Conservation (phyloP, 2,113 vertebrate genomes). For the Lanius collurio region DNA sequence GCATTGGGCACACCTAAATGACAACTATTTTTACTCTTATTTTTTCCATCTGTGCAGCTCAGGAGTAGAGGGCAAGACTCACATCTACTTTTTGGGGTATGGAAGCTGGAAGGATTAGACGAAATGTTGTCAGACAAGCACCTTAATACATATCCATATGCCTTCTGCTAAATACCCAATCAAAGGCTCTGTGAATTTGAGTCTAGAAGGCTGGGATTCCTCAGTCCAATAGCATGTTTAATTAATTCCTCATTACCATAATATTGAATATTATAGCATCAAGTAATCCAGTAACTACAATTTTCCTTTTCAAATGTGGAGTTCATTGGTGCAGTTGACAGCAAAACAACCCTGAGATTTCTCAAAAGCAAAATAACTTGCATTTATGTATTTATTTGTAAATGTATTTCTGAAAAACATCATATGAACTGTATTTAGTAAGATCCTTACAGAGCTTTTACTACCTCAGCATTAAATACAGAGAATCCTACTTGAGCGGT, state of each 20-base stretch:
- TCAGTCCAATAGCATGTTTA: not conserved
- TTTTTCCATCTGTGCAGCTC: not conserved
- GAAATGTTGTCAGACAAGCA: not conserved
- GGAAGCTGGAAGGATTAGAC: not conserved
- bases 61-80: not conserved
- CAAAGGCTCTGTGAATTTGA: not conserved
- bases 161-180: not conserved
- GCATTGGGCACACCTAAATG: not conserved
- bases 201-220: not conserved
- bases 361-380: not conserved
- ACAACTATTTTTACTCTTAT: not conserved
- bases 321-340: not conserved
- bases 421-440: not conserved
- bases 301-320: not conserved
- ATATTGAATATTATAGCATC: not conserved
- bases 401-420: not conserved
- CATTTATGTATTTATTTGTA: not conserved
- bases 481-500: not conserved
- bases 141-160: not conserved
- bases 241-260: not conserved
- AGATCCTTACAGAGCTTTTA: not conserved
- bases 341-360: not conserved
- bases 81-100: not conserved
- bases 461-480: not conserved
- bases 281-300: not conserved